Evolutionary conservation across 1,140 invertebrate genomes (phyloP).

Genomic region (Ditylenchus dipsaci): DNA sequence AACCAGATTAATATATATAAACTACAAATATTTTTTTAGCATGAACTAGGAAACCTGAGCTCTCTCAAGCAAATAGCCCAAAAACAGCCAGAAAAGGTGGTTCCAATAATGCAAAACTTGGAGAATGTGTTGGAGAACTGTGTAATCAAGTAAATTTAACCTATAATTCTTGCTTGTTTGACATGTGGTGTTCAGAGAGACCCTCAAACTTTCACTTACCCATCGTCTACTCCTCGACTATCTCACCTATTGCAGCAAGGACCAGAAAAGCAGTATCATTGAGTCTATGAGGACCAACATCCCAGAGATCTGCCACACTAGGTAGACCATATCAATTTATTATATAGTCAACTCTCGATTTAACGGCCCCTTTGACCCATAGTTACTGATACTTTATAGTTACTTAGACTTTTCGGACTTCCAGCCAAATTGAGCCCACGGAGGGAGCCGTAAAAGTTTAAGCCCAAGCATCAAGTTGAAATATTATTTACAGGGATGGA

Average conservation of each 20-base stretch:
- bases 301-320: slow-evolving; percentile 70
- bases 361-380: too few species aligned
- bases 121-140: slow-evolving; percentile 24
- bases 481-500: slow-evolving; percentile 60
- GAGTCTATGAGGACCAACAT: slow-evolving; percentile 41
- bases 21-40: slow-evolving; percentile 3
- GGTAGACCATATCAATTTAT: background rate
- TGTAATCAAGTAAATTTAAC: too few species aligned
- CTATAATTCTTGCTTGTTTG: background rate
- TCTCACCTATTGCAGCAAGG: slow-evolving; percentile 68
- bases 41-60: slow-evolving; percentile 15
- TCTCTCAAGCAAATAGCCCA: slow-evolving; percentile 28
- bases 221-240: slow-evolving; percentile 78
- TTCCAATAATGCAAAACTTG: slow-evolving; percentile 28
- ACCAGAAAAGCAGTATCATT: slow-evolving; percentile 56
- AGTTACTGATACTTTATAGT: too few species aligned
- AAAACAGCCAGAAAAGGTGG: slow-evolving; percentile 31
- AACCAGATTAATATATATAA: too few species aligned
- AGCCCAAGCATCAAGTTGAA: background rate
- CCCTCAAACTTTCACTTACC: slow-evolving; percentile 64
- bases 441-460: background rate
- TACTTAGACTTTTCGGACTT: too few species aligned
- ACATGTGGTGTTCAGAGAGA: slow-evolving; percentile 53
- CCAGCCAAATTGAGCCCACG: too few species aligned
- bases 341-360: too few species aligned